These are phyloP conservation scores for Addax nasomaculatus DNA, from an alignment of 2,113 vertebrate genomes.

Conservation along the genomic window DNA sequence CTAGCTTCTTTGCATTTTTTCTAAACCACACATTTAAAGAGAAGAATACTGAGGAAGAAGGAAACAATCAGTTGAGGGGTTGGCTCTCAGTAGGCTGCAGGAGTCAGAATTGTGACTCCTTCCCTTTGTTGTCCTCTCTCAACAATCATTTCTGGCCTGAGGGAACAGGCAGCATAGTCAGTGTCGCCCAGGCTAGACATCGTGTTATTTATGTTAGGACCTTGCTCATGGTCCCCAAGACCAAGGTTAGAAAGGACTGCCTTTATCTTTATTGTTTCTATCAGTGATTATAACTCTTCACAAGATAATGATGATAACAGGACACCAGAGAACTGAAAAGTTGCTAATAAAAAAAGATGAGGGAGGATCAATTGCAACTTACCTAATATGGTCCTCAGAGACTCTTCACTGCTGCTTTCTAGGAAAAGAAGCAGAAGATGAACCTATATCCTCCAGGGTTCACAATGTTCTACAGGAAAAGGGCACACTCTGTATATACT, in stretches of 20 bases:
- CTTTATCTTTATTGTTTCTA: neutral
- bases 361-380: neutral
- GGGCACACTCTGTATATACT: neutral
- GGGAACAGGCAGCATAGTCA: neutral
- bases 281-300: neutral
- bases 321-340: neutral
- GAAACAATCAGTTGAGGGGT: neutral
- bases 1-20: neutral
- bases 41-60: neutral
- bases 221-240: neutral
- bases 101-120: neutral
- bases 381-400: neutral
- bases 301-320: neutral
- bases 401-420: neutral
- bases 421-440: neutral
- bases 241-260: neutral
- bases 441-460: neutral
- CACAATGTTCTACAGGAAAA: neutral
- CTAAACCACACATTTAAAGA: neutral
- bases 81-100: neutral
- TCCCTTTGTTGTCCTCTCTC: neutral
- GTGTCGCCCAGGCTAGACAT: neutral
- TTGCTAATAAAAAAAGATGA: neutral
- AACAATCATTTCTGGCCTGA: neutral
- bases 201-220: neutral